Conservation (phyloP, 2,113 vertebrate genomes). For the Numenius arquata region DNA sequence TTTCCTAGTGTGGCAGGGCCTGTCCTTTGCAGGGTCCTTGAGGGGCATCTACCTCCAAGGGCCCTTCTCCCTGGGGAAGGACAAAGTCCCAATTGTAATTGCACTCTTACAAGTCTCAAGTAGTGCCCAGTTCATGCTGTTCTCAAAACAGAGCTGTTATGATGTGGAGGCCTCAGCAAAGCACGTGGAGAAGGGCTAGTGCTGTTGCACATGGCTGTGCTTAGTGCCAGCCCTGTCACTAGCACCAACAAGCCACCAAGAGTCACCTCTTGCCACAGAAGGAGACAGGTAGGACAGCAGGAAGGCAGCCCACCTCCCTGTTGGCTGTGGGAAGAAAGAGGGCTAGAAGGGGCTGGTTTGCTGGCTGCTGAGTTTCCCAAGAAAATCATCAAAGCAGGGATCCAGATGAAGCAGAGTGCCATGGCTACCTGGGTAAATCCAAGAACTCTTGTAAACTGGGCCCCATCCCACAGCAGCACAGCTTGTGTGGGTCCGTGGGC, state of each 20-base stretch:
- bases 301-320: background rate
- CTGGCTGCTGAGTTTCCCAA: background rate
- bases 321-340: background rate
- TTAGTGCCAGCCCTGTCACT: background rate
- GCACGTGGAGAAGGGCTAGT: rapidly evolving
- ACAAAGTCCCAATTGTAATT: background rate
- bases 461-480: background rate
- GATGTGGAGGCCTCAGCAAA: background rate
- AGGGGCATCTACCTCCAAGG: background rate
- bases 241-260: background rate
- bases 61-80: background rate
- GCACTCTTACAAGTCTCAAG: background rate
- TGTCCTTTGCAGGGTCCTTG: background rate
- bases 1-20: background rate
- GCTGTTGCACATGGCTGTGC: background rate
- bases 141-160: background rate
- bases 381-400: background rate
- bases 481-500: background rate
- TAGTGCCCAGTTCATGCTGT: background rate
- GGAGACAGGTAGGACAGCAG: background rate
- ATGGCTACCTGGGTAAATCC: background rate
- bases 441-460: background rate
- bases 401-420: background rate
- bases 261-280: background rate
- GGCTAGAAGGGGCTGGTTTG: background rate